A percentile compares a stretch with the other conserved stretches of the same genome.
Evolutionary conservation across 2,113 vertebrate species (phyloP).

Genomic region (Alexandromys fortis): DNA sequence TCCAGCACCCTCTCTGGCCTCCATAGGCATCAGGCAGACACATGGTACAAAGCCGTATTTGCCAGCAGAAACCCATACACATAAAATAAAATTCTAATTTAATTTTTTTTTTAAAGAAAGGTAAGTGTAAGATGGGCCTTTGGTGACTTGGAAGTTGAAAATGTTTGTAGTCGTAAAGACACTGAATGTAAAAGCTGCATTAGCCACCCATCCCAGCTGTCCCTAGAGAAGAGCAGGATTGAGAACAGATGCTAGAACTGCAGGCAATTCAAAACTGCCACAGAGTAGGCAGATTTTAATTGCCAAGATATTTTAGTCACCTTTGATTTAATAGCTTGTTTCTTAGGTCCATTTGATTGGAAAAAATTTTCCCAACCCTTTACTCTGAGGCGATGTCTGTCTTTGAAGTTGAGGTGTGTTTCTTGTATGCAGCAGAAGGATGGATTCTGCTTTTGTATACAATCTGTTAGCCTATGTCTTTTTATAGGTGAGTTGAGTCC

Average conservation of each 20-base stretch:
- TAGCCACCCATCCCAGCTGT: background rate
- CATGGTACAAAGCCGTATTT: background rate
- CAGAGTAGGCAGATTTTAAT: constrained; percentile 58
- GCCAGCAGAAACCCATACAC: background rate
- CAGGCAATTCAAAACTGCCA: constrained; percentile 56
- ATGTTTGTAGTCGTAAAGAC: constrained; percentile 26
- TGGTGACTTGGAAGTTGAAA: constrained; percentile 22
- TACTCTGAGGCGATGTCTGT: too few relatives aligned
- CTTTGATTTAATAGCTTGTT: constrained; percentile 34
- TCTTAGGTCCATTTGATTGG: too few relatives aligned
- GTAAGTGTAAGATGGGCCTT: constrained; percentile 20
- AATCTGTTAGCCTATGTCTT: too few relatives aligned
- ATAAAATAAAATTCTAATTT: background rate
- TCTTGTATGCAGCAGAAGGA: too few relatives aligned
- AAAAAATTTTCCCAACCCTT: too few relatives aligned
- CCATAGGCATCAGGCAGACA: background rate
- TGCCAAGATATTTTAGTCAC: constrained; percentile 36
- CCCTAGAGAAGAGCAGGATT: constrained; percentile 28
- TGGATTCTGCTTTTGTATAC: too few relatives aligned
- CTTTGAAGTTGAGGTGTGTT: too few relatives aligned
- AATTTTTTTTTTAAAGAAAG: background rate
- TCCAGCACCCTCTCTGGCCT: background rate
- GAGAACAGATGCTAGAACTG: constrained; percentile 50
- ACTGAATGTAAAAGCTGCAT: constrained; percentile 36
- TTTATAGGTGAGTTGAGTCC: too few relatives aligned